Base-by-base conservation (phyloP, 2,888 invertebrate species). In the Nemapogon koenigi region DNA sequence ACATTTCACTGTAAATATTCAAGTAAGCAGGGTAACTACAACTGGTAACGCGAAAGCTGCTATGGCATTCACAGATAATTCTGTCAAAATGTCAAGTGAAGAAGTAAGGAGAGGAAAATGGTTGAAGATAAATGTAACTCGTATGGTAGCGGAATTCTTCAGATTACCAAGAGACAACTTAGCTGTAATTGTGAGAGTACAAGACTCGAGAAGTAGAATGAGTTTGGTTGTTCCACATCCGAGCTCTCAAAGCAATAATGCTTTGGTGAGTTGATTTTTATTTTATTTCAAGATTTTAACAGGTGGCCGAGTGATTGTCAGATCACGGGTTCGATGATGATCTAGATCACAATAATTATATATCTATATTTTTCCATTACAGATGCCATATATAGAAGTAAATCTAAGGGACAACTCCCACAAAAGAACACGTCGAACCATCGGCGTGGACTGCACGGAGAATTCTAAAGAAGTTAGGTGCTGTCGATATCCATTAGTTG, bases 401-500 rank as follows among this genome's bases (percentile, higher is more conserved):
- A 69, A 70, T 60, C 62, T 79, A 43, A 66, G 58, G 50, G 79
- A 80, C 55, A 72, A 69, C 57, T 61, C 72, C 15, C 76, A 83
- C 61, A 81, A 86, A 51, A 80, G 91, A 32, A 86, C 84, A 40
- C 86, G 93, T 50, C 84, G 94, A 16, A 90, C 87, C 56, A 83
- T 90, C 38, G 89, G 89, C 16, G 82, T 94, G 56, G 90, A 90
- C 60, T 96, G 96, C 72, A 88, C 89, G 40, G 93, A 92, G 51
- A 83, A 85, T 49, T 86, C 86, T 7, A 82, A 88, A 49, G 93
- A 95, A 55, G 84, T 87, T 17, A 83, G 93, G 31, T 98, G 98
- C 72, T 98, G 98, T 60, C 88, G 97, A 3, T 96, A 95, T 68
- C 95, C 96, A 1, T 81, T 97, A 29, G 88, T 88, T 10, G 94